Percentiles rank a stretch among this genome's conserved stretches.
Conservation (phyloP, 2,888 invertebrate genomes). For the Agrypnus murinus region DNA sequence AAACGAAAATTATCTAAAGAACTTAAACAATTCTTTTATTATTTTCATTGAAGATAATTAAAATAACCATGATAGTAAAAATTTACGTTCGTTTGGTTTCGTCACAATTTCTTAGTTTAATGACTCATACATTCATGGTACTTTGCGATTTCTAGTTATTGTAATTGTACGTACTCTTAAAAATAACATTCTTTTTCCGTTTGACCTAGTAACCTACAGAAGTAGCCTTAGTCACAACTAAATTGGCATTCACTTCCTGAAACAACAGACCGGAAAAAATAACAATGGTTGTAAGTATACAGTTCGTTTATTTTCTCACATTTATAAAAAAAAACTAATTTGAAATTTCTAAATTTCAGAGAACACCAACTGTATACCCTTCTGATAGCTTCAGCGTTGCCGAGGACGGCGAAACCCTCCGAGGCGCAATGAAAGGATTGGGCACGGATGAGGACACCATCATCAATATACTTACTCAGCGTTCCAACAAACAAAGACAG, state of each 20-base stretch:
- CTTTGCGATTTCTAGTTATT: slow-evolving; percentile 1
- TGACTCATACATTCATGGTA: slow-evolving; percentile 8
- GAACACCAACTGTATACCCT: slow-evolving; percentile 76
- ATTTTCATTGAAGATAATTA: too few species aligned
- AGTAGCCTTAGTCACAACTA: not conserved
- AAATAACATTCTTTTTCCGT: too few species aligned
- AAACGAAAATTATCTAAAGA: too few species aligned
- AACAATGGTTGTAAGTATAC: slow-evolving; percentile 5
- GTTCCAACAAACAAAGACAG: slow-evolving; percentile 83
- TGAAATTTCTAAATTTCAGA: slow-evolving; percentile 48
- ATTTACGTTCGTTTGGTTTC: too few species aligned
- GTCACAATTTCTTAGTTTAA: slow-evolving; percentile 16
- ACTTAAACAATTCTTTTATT: too few species aligned
- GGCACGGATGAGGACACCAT: slow-evolving; percentile 86
- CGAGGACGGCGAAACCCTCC: slow-evolving; percentile 78
- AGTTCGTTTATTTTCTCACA: not conserved
- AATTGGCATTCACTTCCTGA: slow-evolving; percentile 10
- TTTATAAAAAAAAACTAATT: not conserved
- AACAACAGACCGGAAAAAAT: too few species aligned
- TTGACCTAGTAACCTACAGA: slow-evolving; percentile 22
- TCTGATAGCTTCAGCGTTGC: slow-evolving; percentile 77
- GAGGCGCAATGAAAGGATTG: slow-evolving; percentile 84
- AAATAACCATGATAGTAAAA: too few species aligned
- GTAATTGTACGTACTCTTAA: not conserved
- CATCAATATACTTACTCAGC: slow-evolving; percentile 80